Evolutionary conservation across 2,797 vertebrate species (phyloP).

Genomic region (Pseudochirops cupreus): DNA sequence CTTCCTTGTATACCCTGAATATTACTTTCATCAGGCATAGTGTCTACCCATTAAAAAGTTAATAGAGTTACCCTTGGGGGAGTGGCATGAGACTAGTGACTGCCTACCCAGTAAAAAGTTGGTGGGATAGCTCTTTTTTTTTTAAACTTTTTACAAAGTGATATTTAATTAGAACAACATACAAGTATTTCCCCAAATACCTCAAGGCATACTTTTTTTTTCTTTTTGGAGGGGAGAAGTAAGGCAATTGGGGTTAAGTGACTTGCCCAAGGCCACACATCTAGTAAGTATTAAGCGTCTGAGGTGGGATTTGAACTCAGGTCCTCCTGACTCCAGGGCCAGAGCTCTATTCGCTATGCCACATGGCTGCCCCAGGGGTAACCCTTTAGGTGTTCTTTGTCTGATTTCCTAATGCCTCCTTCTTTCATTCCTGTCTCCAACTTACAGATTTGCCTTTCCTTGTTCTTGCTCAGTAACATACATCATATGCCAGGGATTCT

Average conservation of each 20-base stretch:
- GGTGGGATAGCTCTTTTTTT: not conserved
- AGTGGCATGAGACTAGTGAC: not conserved
- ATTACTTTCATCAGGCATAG: not conserved
- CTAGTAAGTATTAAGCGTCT: too few relatives aligned
- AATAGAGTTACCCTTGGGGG: not conserved
- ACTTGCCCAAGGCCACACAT: too few relatives aligned
- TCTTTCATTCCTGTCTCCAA: not conserved
- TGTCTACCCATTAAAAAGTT: not conserved
- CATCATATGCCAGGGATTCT: not conserved
- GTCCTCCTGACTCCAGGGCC: too few relatives aligned
- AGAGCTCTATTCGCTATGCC: too few relatives aligned
- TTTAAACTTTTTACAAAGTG: too few relatives aligned
- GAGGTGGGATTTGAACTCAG: too few relatives aligned
- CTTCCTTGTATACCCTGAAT: rapidly evolving
- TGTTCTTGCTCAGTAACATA: not conserved
- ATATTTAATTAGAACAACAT: too few relatives aligned
- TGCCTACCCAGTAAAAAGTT: not conserved
- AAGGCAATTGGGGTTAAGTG: too few relatives aligned
- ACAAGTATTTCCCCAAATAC: too few relatives aligned
- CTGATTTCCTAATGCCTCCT: rapidly evolving
- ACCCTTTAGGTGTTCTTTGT: not conserved
- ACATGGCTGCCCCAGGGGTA: too few relatives aligned
- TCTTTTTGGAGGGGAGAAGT: too few relatives aligned
- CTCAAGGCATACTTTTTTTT: too few relatives aligned
- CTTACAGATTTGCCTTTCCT: not conserved